These are phyloP conservation scores for Myotis daubentonii DNA, from an alignment of 2,797 vertebrate species.

Conservation along the genomic window DNA sequence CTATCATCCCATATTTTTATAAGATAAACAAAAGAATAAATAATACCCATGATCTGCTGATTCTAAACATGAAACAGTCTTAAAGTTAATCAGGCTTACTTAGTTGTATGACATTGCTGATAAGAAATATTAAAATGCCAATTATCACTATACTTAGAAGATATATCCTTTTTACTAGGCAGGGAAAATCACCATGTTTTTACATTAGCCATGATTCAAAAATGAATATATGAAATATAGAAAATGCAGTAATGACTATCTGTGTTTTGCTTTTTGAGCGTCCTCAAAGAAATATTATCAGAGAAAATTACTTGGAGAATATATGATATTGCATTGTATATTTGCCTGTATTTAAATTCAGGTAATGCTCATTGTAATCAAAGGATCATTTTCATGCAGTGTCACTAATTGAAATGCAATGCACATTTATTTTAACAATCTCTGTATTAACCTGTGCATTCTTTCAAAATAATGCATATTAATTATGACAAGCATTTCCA, in stretches of 20 bases:
- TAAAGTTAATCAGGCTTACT: background rate
- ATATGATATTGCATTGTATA: background rate
- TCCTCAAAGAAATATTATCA: background rate
- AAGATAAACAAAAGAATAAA: constrained; percentile 32
- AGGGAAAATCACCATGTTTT: background rate
- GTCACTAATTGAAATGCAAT: constrained; percentile 54
- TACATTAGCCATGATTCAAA: constrained; percentile 12
- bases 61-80: background rate
- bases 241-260: background rate
- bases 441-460: constrained; percentile 54
- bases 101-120: background rate
- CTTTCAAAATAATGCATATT: constrained; percentile 69
- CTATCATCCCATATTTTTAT: background rate
- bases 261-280: background rate
- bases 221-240: constrained; percentile 20
- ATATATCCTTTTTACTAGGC: constrained; percentile 24
- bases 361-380: constrained; percentile 25
- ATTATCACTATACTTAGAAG: background rate
- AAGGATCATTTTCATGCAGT: constrained; percentile 69
- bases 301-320: background rate
- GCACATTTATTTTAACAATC: constrained; percentile 59
- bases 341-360: constrained; percentile 66
- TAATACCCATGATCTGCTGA: background rate
- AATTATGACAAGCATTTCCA: constrained; percentile 65
- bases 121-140: constrained; percentile 52